A percentile compares a stretch with the other conserved stretches of the same genome.
Evolutionary conservation across 1,140 invertebrate genomes (phyloP).

Genomic region (Anastrepha obliqua): DNA sequence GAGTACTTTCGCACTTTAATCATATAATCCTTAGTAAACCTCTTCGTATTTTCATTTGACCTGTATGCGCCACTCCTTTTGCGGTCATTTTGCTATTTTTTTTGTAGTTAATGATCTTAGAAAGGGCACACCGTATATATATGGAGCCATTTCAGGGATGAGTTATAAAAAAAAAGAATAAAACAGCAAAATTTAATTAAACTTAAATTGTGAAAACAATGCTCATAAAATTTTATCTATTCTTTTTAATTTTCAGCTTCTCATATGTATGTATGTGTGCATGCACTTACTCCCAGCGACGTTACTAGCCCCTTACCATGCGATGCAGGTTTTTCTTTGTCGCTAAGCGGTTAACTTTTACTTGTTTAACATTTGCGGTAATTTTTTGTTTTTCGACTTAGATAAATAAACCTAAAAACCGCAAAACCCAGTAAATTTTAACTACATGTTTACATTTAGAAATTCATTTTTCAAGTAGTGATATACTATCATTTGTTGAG

Average conservation of each 20-base stretch:
- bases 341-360: too few species aligned
- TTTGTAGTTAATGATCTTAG: background rate
- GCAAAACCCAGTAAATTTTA: too few species aligned
- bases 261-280: background rate
- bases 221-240: constrained; percentile 3
- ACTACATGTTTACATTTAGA: too few species aligned
- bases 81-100: background rate
- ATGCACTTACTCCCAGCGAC: background rate
- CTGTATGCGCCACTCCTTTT: background rate
- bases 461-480: too few species aligned
- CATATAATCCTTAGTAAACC: background rate
- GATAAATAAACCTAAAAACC: too few species aligned
- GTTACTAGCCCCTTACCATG: too few species aligned
- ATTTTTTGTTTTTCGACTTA: too few species aligned
- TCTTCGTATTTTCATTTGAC: background rate
- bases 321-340: too few species aligned
- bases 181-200: background rate
- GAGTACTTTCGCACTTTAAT: background rate
- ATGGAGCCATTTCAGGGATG: background rate
- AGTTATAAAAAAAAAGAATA: background rate
- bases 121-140: background rate
- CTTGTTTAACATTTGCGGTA: too few species aligned
- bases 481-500: too few species aligned
- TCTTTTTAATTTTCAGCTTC: background rate
- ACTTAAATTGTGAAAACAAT: background rate